Evolutionary conservation across 2,113 vertebrate genomes (phyloP).

Genomic region (Phoenicopterus ruber): DNA sequence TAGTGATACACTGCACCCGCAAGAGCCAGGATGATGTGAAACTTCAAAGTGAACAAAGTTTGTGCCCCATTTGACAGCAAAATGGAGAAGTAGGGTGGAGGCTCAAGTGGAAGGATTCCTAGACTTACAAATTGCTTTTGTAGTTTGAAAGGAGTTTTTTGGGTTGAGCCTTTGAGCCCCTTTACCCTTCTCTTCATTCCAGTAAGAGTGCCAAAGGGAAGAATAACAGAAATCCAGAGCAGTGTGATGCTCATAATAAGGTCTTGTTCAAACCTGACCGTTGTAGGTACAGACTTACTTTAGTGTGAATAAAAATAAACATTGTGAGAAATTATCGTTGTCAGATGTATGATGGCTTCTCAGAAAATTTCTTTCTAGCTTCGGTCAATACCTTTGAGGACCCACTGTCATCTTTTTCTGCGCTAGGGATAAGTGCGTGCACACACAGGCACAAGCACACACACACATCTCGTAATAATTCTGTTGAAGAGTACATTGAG

Average conservation of each 20-base stretch:
- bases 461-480: fast-evolving
- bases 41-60: not conserved
- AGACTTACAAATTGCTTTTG: not conserved
- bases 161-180: not conserved
- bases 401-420: fast-evolving
- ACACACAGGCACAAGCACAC: fast-evolving
- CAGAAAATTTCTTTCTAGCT: not conserved
- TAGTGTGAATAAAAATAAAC: not conserved
- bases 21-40: not conserved
- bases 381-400: not conserved
- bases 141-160: not conserved
- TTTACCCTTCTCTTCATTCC: not conserved
- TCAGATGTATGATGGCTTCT: fast-evolving
- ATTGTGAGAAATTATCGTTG: not conserved
- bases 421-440: fast-evolving
- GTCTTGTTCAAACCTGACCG: not conserved
- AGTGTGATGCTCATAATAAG: not conserved
- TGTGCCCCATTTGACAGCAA: not conserved
- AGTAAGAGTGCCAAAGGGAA: not conserved
- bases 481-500: not conserved
- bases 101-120: not conserved
- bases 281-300: not conserved
- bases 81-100: not conserved
- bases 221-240: not conserved
- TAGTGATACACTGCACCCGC: not conserved